phyloP scores from a whole-genome alignment of 2,888 invertebrate species.

The Clistopyga incitator region DNA sequence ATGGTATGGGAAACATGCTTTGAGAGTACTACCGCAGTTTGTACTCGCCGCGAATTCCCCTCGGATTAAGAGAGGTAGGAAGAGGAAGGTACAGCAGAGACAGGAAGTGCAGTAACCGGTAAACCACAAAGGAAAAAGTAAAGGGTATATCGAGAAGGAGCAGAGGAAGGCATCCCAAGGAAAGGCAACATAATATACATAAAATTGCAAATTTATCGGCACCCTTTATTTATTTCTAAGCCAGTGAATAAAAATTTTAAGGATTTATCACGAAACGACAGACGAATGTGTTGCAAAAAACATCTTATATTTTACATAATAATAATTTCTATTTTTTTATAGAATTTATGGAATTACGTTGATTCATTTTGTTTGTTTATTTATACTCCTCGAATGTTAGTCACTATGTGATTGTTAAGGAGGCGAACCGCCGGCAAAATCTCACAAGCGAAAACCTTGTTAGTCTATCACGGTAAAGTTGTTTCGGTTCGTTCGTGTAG shows the following conservation, averaged over 20 bases:
- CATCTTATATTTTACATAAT: no score
- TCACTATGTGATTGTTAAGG: slow-evolving; percentile 7
- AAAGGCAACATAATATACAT: background rate
- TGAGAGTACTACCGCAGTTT: background rate
- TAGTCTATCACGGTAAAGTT: slow-evolving; percentile 11
- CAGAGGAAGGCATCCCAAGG: no score
- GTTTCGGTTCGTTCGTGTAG: background rate
- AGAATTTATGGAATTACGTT: no score
- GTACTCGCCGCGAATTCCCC: slow-evolving; percentile 19
- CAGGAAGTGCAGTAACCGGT: background rate
- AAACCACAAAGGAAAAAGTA: slow-evolving; percentile 16
- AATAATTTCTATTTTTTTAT: no score
- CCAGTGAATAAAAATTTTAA: background rate
- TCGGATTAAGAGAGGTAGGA: slow-evolving; percentile 13
- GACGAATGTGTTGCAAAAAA: no score
- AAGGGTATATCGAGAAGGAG: slow-evolving; percentile 29
- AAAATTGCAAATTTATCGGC: background rate
- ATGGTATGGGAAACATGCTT: background rate
- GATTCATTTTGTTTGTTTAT: no score
- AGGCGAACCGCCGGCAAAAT: background rate
- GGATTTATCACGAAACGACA: background rate
- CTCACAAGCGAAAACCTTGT: slow-evolving; percentile 9
- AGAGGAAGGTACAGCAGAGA: background rate
- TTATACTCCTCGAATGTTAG: no score
- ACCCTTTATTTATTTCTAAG: background rate